These are phyloP conservation scores for Galeopsomyia nigrocyanea DNA, from an alignment of 2,888 invertebrate genomes.

Conservation along the genomic window DNA sequence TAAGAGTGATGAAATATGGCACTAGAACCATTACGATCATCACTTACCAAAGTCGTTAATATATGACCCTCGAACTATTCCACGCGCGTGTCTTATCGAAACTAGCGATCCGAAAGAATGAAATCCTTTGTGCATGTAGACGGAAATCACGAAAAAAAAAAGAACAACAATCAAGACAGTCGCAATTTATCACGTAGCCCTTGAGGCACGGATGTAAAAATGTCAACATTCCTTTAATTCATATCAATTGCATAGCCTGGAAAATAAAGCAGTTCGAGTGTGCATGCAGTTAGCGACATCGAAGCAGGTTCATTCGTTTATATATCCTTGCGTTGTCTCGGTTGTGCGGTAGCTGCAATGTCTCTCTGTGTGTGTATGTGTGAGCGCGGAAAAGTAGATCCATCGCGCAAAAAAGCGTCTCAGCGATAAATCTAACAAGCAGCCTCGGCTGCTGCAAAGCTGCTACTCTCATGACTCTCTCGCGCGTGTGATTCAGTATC, in stretches of 20 bases:
- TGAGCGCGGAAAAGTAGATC: conserved; percentile 59
- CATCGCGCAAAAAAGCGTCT: conserved; percentile 52
- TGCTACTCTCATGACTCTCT: conserved; percentile 54
- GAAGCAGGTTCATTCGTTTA: conserved; percentile 16
- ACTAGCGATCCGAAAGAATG: conserved; percentile 4
- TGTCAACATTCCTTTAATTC: neutral
- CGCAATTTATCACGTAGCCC: too few species aligned
- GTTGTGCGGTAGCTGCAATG: conserved; percentile 1
- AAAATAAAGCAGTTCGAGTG: too few species aligned
- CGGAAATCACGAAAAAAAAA: neutral
- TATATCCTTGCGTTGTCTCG: conserved; percentile 28
- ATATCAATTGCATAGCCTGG: too few species aligned
- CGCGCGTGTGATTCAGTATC: conserved; percentile 61
- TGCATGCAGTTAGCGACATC: neutral
- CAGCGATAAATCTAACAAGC: conserved; percentile 62
- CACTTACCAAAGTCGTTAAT: conserved; percentile 19
- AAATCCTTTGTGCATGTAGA: too few species aligned
- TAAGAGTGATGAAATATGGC: too few species aligned
- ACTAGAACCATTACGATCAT: neutral
- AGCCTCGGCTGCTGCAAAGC: conserved; percentile 35
- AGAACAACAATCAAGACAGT: too few species aligned
- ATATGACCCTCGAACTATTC: neutral
- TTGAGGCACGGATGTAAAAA: neutral
- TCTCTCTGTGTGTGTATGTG: conserved; percentile 20
- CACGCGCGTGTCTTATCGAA: conserved; percentile 8